Evolutionary conservation across 1,140 invertebrate species (phyloP).

Genomic region (Zophobas morio): DNA sequence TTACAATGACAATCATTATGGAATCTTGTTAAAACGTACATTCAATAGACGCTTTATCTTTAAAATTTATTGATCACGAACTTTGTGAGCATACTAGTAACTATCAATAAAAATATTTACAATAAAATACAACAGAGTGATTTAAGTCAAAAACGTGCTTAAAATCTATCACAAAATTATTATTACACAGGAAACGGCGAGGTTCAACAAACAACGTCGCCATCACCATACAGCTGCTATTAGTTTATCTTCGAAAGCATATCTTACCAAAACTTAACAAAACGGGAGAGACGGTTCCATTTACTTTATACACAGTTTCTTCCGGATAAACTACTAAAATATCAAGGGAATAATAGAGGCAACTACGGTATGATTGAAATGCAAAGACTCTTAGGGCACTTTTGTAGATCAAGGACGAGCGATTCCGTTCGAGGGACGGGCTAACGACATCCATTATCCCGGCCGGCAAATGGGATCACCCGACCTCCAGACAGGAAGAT

Average conservation of each 20-base stretch:
- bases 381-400: slow-evolving; percentile 38
- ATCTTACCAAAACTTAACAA: slow-evolving; percentile 39
- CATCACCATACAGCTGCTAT: slow-evolving; percentile 26
- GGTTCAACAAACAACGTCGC: not conserved
- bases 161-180: slow-evolving; percentile 53
- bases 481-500: slow-evolving; percentile 13
- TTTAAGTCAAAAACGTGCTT: slow-evolving; percentile 49
- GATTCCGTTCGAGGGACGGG: not conserved
- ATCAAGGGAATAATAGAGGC: slow-evolving; percentile 47
- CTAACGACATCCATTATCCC: not conserved
- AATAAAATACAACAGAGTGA: slow-evolving; percentile 49
- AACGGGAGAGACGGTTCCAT: slow-evolving; percentile 29
- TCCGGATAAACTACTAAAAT: slow-evolving; percentile 12
- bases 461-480: not conserved
- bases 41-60: slow-evolving; percentile 43
- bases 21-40: slow-evolving; percentile 47
- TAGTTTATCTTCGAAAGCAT: slow-evolving; percentile 6
- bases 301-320: slow-evolving; percentile 8
- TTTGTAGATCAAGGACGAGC: slow-evolving; percentile 17
- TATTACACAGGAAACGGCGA: slow-evolving; percentile 21
- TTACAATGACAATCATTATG: slow-evolving; percentile 51
- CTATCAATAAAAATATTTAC: slow-evolving; percentile 51
- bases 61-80: slow-evolving; percentile 53
- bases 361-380: slow-evolving; percentile 48
- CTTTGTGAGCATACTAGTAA: slow-evolving; percentile 54